A percentile compares a stretch with the other conserved stretches of the same genome.
Evolutionary conservation across 92 coral and sea anemone genomes (phyloP).

Genomic region (Epizoanthus illoricatus): DNA sequence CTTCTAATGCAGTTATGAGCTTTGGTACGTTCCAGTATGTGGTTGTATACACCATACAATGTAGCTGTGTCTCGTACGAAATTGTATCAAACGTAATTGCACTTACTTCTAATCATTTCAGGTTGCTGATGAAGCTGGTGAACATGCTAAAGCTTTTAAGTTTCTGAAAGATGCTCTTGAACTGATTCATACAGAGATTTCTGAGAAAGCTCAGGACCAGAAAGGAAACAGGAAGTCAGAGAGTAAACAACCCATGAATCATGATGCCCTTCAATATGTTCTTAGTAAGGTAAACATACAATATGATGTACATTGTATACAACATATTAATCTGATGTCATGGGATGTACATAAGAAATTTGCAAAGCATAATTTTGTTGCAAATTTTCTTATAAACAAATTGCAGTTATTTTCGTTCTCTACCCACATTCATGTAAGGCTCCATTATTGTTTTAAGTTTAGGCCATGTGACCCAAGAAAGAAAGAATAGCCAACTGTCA

Average conservation of each 20-base stretch:
- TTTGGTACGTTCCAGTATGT: no score
- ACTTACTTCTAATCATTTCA: not conserved
- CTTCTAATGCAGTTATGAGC: no score
- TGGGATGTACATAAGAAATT: not conserved
- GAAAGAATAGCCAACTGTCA: no score
- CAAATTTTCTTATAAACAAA: not conserved
- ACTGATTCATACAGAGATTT: slow-evolving; percentile 23
- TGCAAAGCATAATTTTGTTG: not conserved
- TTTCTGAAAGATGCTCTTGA: slow-evolving; percentile 23
- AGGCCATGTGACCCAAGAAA: no score
- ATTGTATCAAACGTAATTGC: no score
- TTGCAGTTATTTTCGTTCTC: not conserved
- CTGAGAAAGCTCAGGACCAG: slow-evolving; percentile 11
- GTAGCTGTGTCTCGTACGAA: no score
- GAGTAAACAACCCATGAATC: not conserved
- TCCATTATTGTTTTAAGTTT: not conserved
- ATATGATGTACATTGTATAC: not conserved
- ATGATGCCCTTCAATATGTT: slow-evolving; percentile 28
- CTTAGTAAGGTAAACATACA: slow-evolving; percentile 21
- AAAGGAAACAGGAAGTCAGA: not conserved
- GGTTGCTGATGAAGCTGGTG: slow-evolving; percentile 28
- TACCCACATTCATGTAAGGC: not conserved
- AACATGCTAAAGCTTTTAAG: slow-evolving; percentile 2
- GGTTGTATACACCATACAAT: no score
- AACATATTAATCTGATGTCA: not conserved